These are phyloP conservation scores for Opisthocomus hoazin DNA, from an alignment of 2,113 vertebrate species.

Conservation along the genomic window DNA sequence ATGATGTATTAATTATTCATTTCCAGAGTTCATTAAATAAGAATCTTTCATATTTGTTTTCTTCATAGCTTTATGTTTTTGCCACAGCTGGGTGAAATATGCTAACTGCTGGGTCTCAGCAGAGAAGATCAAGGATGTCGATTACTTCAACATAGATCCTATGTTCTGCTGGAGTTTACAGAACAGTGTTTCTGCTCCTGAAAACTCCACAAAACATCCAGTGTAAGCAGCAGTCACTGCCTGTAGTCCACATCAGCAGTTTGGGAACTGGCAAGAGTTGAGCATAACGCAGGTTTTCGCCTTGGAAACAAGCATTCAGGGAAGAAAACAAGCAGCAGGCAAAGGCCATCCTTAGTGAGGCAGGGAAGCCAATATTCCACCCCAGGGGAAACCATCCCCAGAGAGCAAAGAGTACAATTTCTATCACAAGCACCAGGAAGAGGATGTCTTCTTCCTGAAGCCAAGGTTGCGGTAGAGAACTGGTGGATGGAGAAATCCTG, in stretches of 20 bases:
- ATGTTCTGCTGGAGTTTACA: background rate
- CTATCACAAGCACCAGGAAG: background rate
- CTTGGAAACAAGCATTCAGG: background rate
- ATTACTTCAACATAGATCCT: background rate
- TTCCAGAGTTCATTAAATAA: conserved; percentile 10
- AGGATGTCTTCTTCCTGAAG: background rate
- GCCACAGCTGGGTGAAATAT: background rate
- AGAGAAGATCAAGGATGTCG: background rate
- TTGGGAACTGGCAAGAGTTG: background rate
- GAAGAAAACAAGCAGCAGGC: background rate
- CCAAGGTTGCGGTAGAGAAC: background rate
- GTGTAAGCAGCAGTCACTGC: background rate
- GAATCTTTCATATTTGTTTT: background rate
- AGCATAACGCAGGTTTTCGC: background rate
- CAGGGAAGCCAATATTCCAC: background rate
- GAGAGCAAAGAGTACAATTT: background rate
- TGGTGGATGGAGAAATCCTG: background rate
- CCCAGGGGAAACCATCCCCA: background rate
- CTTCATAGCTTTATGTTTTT: conserved; percentile 4
- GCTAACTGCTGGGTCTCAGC: background rate
- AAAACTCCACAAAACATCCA: background rate
- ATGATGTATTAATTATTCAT: background rate
- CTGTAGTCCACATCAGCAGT: background rate
- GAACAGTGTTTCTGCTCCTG: background rate
- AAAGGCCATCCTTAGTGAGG: background rate